phyloP scores from a whole-genome alignment of 2,888 invertebrate genomes.

The Rhaphigaster nebulosa region DNA sequence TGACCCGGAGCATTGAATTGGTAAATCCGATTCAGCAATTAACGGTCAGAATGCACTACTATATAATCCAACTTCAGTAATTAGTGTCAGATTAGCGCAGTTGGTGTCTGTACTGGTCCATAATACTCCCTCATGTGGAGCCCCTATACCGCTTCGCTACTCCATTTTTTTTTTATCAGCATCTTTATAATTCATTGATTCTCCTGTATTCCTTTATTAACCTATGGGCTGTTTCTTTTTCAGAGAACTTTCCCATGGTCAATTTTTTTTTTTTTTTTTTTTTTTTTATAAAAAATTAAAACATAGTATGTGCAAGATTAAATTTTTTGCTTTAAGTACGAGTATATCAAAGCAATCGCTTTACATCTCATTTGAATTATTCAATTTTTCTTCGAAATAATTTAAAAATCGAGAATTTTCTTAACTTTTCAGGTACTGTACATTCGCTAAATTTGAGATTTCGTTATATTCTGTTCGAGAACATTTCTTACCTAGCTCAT shows the following conservation, averaged over 20 bases:
- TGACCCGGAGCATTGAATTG: not conserved
- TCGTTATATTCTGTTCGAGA: too few species aligned
- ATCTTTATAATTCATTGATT: conserved; percentile 18
- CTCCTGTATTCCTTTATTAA: not conserved
- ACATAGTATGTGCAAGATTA: too few species aligned
- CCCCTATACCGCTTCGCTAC: not conserved
- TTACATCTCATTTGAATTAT: not conserved
- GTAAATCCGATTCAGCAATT: not conserved
- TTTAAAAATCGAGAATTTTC: too few species aligned
- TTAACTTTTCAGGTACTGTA: too few species aligned
- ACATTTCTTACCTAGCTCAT: too few species aligned
- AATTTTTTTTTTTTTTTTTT: too few species aligned
- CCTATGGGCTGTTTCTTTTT: not conserved
- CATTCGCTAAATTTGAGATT: too few species aligned
- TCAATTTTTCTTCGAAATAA: not conserved
- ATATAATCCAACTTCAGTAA: not conserved
- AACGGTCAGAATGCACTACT: not conserved
- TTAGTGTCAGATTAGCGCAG: not conserved
- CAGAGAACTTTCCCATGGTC: not conserved
- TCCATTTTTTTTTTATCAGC: not conserved
- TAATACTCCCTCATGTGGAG: not conserved
- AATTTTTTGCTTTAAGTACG: too few species aligned
- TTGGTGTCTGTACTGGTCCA: not conserved
- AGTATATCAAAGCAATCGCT: too few species aligned
- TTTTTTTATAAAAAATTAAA: too few species aligned